Evolutionary conservation across 1,140 invertebrate species (phyloP).

Genomic region (Ylistrum balloti): DNA sequence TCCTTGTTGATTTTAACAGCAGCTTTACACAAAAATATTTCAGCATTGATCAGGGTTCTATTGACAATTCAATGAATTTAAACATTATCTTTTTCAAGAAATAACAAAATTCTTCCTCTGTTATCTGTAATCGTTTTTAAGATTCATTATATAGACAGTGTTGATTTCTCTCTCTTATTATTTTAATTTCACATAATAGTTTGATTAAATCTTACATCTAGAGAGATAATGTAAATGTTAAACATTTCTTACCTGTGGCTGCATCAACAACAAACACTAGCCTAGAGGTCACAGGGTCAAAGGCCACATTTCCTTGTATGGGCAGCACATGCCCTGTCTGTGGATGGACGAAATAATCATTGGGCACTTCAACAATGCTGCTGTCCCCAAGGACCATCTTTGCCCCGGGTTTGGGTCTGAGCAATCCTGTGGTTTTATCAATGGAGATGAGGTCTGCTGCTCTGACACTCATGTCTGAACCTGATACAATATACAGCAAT

Average conservation of each 20-base stretch:
- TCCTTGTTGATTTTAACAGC: no score
- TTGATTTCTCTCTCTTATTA: no score
- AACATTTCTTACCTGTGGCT: constrained; percentile 72
- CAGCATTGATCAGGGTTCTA: no score
- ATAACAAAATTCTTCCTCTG: no score
- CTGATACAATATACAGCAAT: constrained; percentile 48
- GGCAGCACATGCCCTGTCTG: constrained; percentile 78
- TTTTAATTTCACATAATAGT: no score
- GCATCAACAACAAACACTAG: constrained; percentile 78
- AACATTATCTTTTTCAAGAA: no score
- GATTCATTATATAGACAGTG: no score
- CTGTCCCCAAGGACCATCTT: constrained; percentile 75
- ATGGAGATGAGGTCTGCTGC: constrained; percentile 64
- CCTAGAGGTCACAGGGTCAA: constrained; percentile 75
- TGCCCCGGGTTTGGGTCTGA: constrained; percentile 69
- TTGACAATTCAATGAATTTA: no score
- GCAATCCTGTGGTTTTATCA: constrained; percentile 74
- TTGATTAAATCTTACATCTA: no score
- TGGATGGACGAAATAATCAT: constrained; percentile 77
- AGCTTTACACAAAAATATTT: no score
- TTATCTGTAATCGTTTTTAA: no score
- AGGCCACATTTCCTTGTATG: constrained; percentile 78
- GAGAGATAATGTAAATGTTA: not conserved
- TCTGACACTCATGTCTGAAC: constrained; percentile 61
- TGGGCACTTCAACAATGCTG: constrained; percentile 66